Evolutionary conservation across 2,113 vertebrate species (phyloP), one percentile per base, ranked within the genome.

Genomic region (Nibea albiflora): DNA sequence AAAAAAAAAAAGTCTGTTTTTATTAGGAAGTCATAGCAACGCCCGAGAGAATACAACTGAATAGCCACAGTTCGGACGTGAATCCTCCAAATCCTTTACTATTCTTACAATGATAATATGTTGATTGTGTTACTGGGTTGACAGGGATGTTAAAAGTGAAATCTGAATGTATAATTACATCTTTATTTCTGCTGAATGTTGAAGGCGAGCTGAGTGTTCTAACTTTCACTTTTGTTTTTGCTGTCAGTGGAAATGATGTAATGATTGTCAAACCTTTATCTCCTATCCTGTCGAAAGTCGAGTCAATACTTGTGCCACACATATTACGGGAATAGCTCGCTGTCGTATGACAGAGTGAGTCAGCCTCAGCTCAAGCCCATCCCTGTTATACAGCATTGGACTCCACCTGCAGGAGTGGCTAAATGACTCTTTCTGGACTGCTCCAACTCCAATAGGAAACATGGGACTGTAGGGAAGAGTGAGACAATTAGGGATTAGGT

Each of bases 321-420:
- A 16, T 24, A 4, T 81, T 46, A 62, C 62, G 20, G 67, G 69
- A 73, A 70, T 0, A 0, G 5, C 12, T 12, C 11, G 0, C 12
- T 73, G 64, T 22, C 52, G 12, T 5, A 42, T 68, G 60, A 72
- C 46, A 50, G 22, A 70, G 39, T 81, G 87, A 91, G 64, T 92
- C 85, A 85, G 73, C 47, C 67, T 63, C 63, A 67, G 66, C 61
- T 71, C 31, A 56, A 57, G 52, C 68, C 52, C 84, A 57, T 62
- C 69, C 77, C 78, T 83, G 70, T 61, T 83, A 20, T 2, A 57
- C 22, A 68, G 31, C n/a, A 2, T 50, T 35, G 64, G 77, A 46
- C 84, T 84, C 87, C 86, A 82, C 79, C 84, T 89, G 85, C 76
- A 83, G 85, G 84, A 85, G 84, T 52, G 80, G 77, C 71, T 61